A percentile compares a stretch with the other conserved stretches of the same genome.
phyloP scores from a whole-genome alignment of 2,797 vertebrate species.

The Ptychobarbus kaznakovi region DNA sequence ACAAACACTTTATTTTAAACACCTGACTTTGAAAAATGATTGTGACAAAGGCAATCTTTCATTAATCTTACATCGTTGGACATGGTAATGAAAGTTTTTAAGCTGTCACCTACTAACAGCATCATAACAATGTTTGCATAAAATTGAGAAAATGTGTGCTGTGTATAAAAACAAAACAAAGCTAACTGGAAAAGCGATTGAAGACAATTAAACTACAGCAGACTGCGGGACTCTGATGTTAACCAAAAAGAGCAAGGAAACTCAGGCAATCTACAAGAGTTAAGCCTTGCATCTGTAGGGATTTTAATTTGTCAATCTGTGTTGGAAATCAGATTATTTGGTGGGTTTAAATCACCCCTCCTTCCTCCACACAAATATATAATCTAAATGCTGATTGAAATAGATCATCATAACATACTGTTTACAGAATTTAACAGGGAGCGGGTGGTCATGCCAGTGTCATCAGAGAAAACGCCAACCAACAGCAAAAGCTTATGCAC shows the following conservation, averaged over 20 bases:
- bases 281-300: conserved; percentile 6
- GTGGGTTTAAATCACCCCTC: background rate
- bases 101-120: background rate
- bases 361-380: background rate
- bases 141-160: background rate
- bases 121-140: background rate
- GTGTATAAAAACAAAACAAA: background rate
- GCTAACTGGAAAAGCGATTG: background rate
- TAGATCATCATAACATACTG: conserved; percentile 16
- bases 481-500: background rate
- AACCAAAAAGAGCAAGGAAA: conserved; percentile 10
- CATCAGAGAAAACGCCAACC: background rate
- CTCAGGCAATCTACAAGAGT: background rate
- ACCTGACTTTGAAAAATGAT: background rate
- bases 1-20: background rate
- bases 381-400: conserved; percentile 20
- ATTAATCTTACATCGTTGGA: background rate
- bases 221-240: background rate
- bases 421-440: background rate
- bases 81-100: background rate
- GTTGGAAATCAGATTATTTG: conserved; percentile 12
- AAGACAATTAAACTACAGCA: background rate
- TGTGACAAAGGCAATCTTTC: background rate
- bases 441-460: background rate
- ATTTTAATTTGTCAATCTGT: background rate